phyloP scores from a whole-genome alignment of 2,113 vertebrate species.

The Rhea americana region DNA sequence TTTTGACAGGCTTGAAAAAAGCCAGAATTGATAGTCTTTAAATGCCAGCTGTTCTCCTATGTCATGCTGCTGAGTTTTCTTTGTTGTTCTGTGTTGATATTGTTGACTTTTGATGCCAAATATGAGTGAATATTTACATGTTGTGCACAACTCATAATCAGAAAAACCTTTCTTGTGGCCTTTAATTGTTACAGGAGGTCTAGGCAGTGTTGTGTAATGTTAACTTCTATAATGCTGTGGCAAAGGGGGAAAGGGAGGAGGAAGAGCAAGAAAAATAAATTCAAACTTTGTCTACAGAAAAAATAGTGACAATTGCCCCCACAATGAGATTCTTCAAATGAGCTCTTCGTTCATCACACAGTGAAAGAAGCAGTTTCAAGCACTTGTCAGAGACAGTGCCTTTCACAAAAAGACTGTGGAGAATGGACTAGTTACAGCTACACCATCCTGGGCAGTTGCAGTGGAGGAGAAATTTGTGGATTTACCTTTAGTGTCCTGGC shows the following conservation, averaged over 20 bases:
- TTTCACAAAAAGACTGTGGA: not conserved
- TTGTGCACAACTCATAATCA: not conserved
- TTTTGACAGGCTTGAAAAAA: not conserved
- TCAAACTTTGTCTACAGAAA: not conserved
- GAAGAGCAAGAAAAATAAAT: not conserved
- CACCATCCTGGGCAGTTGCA: not conserved
- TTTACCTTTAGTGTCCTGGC: slow-evolving; percentile 75
- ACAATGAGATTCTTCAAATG: not conserved
- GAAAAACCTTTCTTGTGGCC: not conserved
- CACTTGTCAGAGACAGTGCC: not conserved
- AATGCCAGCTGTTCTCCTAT: not conserved
- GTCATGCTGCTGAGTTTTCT: not conserved
- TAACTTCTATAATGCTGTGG: not conserved
- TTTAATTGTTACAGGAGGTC: not conserved
- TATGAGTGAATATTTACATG: not conserved
- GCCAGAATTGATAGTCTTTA: slow-evolving; percentile 1
- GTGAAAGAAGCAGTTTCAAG: not conserved
- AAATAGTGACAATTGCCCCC: not conserved
- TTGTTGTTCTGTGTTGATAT: slow-evolving; percentile 1
- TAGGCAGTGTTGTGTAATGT: not conserved
- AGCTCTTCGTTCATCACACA: not conserved
- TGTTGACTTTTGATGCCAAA: not conserved
- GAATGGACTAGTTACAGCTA: not conserved
- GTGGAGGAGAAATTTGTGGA: not conserved
- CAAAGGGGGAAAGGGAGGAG: not conserved